A percentile compares a stretch with the other conserved stretches of the same genome.
Evolutionary conservation across 92 coral and sea anemone genomes (phyloP).

Genomic region (Palythoa grandis): DNA sequence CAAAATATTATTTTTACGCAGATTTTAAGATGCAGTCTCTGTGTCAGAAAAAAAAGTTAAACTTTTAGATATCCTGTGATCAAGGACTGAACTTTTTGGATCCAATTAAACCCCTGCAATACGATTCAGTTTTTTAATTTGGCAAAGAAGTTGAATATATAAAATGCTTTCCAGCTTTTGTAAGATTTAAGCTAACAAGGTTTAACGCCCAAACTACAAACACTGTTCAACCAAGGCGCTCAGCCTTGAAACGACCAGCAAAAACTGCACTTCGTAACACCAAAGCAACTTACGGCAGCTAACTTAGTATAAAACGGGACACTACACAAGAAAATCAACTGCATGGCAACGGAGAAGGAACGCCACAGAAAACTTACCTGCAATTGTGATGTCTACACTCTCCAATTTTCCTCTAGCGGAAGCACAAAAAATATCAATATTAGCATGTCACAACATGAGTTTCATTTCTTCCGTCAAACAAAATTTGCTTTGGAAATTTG

Average conservation of each 20-base stretch:
- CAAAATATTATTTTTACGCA: too few species aligned
- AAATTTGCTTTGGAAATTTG: not conserved
- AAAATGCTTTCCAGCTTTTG: too few species aligned
- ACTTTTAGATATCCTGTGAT: too few species aligned
- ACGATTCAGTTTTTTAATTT: too few species aligned
- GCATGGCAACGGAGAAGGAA: not conserved
- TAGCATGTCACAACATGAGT: not conserved
- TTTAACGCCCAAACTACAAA: not conserved
- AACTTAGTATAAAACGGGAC: not conserved
- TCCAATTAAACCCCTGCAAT: too few species aligned
- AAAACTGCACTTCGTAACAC: not conserved
- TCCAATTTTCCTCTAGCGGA: conserved; percentile 90
- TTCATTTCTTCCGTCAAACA: not conserved
- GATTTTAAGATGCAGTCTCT: too few species aligned
- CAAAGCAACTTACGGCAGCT: not conserved
- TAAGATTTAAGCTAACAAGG: too few species aligned
- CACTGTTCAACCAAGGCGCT: not conserved
- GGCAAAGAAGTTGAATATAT: too few species aligned
- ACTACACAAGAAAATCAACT: not conserved
- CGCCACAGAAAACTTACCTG: conserved; percentile 72
- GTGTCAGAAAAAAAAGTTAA: too few species aligned
- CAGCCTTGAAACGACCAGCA: not conserved
- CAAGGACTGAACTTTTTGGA: too few species aligned
- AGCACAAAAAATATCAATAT: not conserved
- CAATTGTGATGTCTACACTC: conserved; percentile 91